Evolutionary conservation across 2,888 invertebrate genomes (phyloP).

Genomic region (Neoaliturus tenellus): DNA sequence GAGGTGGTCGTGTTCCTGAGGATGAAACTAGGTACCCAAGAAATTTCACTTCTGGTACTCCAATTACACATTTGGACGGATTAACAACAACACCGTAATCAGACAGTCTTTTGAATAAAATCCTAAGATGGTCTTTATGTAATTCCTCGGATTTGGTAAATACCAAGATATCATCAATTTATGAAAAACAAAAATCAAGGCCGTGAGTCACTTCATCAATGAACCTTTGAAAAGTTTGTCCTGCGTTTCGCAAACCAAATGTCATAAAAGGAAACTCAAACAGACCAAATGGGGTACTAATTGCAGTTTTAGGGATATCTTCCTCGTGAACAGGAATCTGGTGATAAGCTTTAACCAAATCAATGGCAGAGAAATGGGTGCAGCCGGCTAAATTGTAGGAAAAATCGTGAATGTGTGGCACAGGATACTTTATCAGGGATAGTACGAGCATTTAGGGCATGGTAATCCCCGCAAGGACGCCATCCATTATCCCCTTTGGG

Average conservation of each 20-base stretch:
- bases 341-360: conserved; percentile 64
- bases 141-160: too few species aligned
- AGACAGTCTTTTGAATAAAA: too few species aligned
- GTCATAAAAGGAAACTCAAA: conserved; percentile 64
- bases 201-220: conserved; percentile 63
- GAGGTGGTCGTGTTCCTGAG: too few species aligned
- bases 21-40: too few species aligned
- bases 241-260: conserved; percentile 64
- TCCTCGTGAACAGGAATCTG: conserved; percentile 66
- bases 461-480: conserved; percentile 68
- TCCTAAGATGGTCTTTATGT: too few species aligned
- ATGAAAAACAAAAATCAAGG: conserved; percentile 62
- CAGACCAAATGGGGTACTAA: conserved; percentile 66
- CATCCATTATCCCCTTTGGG: conserved; percentile 64
- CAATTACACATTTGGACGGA: too few species aligned
- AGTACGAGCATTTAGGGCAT: conserved; percentile 66
- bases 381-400: conserved; percentile 53
- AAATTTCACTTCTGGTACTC: too few species aligned
- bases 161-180: conserved; percentile 65
- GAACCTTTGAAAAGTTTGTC: conserved; percentile 66
- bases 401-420: conserved; percentile 66
- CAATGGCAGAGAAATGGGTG: conserved; percentile 59
- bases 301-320: conserved; percentile 67
- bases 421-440: conserved; percentile 66
- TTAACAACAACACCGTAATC: too few species aligned